Base-by-base conservation (phyloP, 2,113 vertebrate species). In the Vimba vimba region DNA sequence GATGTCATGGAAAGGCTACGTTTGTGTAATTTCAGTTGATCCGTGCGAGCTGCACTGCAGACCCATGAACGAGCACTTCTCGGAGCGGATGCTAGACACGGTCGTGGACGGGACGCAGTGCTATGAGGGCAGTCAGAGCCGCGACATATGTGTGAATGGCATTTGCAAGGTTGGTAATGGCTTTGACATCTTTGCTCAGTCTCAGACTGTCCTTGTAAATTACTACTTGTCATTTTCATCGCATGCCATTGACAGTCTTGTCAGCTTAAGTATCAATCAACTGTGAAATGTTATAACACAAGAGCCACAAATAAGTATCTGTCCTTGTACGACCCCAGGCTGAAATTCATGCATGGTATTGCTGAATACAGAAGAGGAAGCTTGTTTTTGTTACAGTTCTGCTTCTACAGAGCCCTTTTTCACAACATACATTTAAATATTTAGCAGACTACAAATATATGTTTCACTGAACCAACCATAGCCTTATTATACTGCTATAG, bases 41-140 rank as follows among this genome's bases (percentile, higher is more conserved):
- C 96, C 97, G 3, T 99, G 98, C 1, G 98, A 99, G 86, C 95
- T 99, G 90, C 96, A 99, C 93, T 99, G 98, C 91, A 96, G 95
- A 9, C 97, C 98, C 0, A 79, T 93, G 25, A 94, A 94, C 0
- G 95, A 96, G 30, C 93, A 96, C 83, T 98, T 97, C 4, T 95
- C 96, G 0, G 97, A 97, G 85, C 97, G 97, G 94, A 93, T 99
- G 92, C 93, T 93, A 52, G 98, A 99, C 0, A 96, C 97, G 0
- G 97, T 97, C 66, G 69, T 93, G 0, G 98, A 99, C 0, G 98
- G 98, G 39, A 99, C 98, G 0, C 96, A 93, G 0, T 99, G 98
- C 91, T 95, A 95, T 0, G 94, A 97, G 82, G 92, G 92, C 73
- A 95, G 91, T 19, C 69, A 89, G 91, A 96, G 95, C 83, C 92